phyloP scores from a whole-genome alignment of 2,797 vertebrate species.

The Simalia tracyae region DNA sequence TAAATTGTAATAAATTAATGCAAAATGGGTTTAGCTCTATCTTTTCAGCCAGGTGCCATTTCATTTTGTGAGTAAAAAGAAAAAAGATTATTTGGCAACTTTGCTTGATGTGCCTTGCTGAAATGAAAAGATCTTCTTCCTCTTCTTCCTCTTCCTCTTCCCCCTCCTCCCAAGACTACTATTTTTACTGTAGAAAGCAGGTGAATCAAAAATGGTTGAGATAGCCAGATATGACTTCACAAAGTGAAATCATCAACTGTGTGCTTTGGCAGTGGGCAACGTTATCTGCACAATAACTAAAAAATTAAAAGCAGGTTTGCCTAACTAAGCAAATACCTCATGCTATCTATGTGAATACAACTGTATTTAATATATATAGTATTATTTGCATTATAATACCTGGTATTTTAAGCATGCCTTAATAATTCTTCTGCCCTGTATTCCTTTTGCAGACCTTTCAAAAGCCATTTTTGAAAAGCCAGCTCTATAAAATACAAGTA shows the following conservation, averaged over 20 bases:
- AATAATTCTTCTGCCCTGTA: not conserved
- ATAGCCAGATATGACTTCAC: not conserved
- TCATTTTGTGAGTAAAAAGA: conserved; percentile 31
- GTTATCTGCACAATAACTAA: not conserved
- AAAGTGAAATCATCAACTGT: not conserved
- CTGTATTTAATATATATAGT: not conserved
- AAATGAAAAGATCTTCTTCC: not conserved
- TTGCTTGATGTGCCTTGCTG: not conserved
- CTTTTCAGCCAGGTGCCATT: not conserved
- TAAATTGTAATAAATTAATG: not conserved
- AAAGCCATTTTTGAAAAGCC: not conserved
- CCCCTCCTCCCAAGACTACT: not conserved
- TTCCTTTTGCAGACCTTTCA: not conserved
- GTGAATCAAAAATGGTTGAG: not conserved
- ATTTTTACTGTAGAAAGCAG: not conserved
- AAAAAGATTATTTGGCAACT: not conserved
- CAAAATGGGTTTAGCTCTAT: conserved; percentile 14
- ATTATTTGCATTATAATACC: not conserved
- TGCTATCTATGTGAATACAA: not conserved
- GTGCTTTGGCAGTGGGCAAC: not conserved
- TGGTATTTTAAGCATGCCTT: not conserved
- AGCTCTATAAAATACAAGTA: not conserved
- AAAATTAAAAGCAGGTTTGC: not conserved
- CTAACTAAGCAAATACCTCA: not conserved
- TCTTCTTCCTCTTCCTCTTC: not conserved